phyloP scores from a whole-genome alignment of 2,888 invertebrate genomes.

The Ectemnius lituratus region DNA sequence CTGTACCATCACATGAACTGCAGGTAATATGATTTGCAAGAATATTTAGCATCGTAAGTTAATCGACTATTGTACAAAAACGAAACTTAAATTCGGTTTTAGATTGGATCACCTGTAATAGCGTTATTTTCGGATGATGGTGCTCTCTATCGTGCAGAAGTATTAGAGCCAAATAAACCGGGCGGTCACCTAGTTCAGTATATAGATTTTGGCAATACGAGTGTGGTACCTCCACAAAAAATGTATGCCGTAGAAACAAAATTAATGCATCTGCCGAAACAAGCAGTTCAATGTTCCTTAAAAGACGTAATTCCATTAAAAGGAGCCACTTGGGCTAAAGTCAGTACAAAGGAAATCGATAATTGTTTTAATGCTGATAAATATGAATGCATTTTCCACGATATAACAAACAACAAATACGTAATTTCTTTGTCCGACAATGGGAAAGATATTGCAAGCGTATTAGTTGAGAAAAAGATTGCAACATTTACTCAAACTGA shows the following conservation, averaged over 20 bases:
- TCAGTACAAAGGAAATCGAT: slow-evolving; percentile 78
- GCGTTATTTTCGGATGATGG: slow-evolving; percentile 86
- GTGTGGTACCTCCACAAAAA: slow-evolving; percentile 82
- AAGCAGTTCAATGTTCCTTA: slow-evolving; percentile 85
- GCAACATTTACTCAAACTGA: slow-evolving; percentile 68
- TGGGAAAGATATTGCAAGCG: slow-evolving; percentile 79
- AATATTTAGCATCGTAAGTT: too few species aligned
- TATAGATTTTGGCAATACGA: slow-evolving; percentile 88
- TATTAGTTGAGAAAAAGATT: slow-evolving; percentile 79
- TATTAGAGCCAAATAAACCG: slow-evolving; percentile 80
- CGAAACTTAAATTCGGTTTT: slow-evolving; percentile 1
- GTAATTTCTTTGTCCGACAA: slow-evolving; percentile 79
- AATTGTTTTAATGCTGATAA: slow-evolving; percentile 82
- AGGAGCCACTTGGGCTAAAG: slow-evolving; percentile 81
- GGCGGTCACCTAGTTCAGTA: slow-evolving; percentile 84
- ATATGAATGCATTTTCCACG: slow-evolving; percentile 81
- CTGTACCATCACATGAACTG: slow-evolving; percentile 54
- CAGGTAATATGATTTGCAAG: slow-evolving; percentile 56
- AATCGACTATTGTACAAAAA: too few species aligned
- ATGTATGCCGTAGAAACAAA: slow-evolving; percentile 85
- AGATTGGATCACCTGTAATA: slow-evolving; percentile 83
- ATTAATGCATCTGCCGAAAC: slow-evolving; percentile 83
- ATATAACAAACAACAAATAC: slow-evolving; percentile 78
- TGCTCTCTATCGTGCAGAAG: slow-evolving; percentile 85
- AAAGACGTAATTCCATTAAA: slow-evolving; percentile 80